Evolutionary conservation across 1,140 invertebrate species (phyloP), one percentile per base, ranked within the genome.

Genomic region (Paracyclopina nana): DNA sequence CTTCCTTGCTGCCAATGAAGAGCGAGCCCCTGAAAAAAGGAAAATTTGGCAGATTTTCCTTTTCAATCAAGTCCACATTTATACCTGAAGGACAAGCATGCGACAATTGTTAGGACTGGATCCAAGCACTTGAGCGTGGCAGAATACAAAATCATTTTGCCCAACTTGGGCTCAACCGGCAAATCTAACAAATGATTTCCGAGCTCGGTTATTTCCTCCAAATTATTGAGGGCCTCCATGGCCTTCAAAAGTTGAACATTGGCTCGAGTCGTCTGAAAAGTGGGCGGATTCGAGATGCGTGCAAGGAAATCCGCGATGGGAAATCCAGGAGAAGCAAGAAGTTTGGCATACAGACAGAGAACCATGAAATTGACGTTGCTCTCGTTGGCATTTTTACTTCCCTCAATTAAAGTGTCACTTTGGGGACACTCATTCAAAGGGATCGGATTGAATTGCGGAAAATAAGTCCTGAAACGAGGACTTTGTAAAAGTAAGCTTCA

Each of bases 81-180:
- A 63, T 74, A 80, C 67, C 79, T 79, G 58, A 86, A 78, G 1
- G 80, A 75, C 48, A 96, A 66, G 34, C 77, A 74, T 60, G 85
- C 83, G 9, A 86, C 85, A 42, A 97, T 81, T 0, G 88, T 95
- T 20, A 97, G 64, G 22, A 97, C 72, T 4, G 92, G 92, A 68
- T 95, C 87, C 1, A 97, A 64, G 62, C 92, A 97, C 62, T 87
- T 87, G 25, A 97, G 70, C 4, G 92, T 75, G 18, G 88, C 78
- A 2, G 82, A 78, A 61, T 86, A 90, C 1, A 97, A 65, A 22
- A 98, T 65, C 76, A 90, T 82, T 68, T 92, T 90, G 3, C 84
- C 86, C 11, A 90, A 69, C 57, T 82, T 74, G 1, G 91, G 91
- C 55, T 94, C 84, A 1, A 96, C 68, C 0, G 90, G 85, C 11